A percentile compares a stretch with the other conserved stretches of the same genome.
Evolutionary conservation across 2,888 invertebrate genomes (phyloP).

Genomic region (Rhogogaster chlorosoma): DNA sequence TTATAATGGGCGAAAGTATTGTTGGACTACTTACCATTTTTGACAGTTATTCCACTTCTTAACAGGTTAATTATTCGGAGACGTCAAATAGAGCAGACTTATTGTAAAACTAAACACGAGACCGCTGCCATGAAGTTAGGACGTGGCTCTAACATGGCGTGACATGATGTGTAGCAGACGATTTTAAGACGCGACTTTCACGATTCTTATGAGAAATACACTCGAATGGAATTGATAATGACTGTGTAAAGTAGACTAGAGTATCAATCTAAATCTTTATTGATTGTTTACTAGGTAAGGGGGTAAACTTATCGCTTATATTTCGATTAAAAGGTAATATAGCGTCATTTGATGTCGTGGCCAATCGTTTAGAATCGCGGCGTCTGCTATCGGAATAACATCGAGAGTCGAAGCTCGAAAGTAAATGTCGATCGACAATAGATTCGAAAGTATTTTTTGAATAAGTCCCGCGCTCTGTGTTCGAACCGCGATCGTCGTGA

Average conservation of each 20-base stretch:
- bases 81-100: constrained; percentile 50
- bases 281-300: neutral
- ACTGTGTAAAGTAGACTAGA: neutral
- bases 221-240: neutral
- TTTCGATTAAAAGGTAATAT: neutral
- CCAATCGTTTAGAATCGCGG: constrained; percentile 20
- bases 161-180: constrained; percentile 27
- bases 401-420: neutral
- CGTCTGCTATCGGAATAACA: constrained; percentile 20
- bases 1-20: neutral
- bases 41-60: constrained; percentile 52
- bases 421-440: neutral
- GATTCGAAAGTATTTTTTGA: neutral
- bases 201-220: neutral
- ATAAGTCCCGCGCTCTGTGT: neutral
- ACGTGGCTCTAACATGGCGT: constrained; percentile 66
- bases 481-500: no score
- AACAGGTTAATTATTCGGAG: constrained; percentile 43
- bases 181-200: neutral
- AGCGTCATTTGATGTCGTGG: constrained; percentile 29
- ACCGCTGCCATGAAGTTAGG: constrained; percentile 70
- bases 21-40: constrained; percentile 66
- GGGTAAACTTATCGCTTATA: neutral
- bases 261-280: neutral
- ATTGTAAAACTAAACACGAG: constrained; percentile 63